These are phyloP conservation scores for Acanthurus leucopareius DNA, from an alignment of 2,797 vertebrate species.

Conservation along the genomic window DNA sequence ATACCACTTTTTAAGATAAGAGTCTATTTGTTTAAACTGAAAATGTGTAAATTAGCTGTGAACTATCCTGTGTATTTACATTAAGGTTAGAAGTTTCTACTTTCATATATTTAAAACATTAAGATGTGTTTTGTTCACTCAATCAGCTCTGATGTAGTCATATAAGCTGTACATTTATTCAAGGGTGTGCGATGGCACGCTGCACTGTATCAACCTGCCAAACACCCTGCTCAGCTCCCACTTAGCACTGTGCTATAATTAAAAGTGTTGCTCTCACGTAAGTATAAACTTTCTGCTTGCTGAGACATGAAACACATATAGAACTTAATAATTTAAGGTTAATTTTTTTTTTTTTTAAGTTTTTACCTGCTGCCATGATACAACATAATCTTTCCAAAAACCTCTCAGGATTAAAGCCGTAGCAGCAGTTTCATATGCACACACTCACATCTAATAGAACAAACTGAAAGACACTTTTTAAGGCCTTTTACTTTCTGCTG, in stretches of 20 bases:
- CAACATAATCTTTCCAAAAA: conserved; percentile 33
- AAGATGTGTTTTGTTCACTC: conserved; percentile 35
- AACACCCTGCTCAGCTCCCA: conserved; percentile 40
- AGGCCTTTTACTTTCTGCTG: too few species aligned
- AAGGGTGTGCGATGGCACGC: conserved; percentile 1
- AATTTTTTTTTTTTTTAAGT: neutral
- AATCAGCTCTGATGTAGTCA: conserved; percentile 18
- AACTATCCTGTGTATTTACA: conserved; percentile 53
- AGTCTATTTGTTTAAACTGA: conserved; percentile 57
- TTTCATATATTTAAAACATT: conserved; percentile 32
- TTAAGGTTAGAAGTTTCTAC: conserved; percentile 44
- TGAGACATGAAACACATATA: conserved; percentile 37
- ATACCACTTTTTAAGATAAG: conserved; percentile 9
- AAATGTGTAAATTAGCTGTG: conserved; percentile 60
- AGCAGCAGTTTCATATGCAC: conserved; percentile 48
- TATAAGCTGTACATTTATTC: neutral
- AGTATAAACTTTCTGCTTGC: conserved; percentile 39
- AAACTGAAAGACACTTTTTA: too few species aligned
- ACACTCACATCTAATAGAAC: conserved; percentile 1
- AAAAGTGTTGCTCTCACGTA: conserved; percentile 43
- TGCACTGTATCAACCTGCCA: neutral
- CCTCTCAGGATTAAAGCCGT: conserved; percentile 42
- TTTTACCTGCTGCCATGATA: too few species aligned
- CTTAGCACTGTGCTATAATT: conserved; percentile 48
- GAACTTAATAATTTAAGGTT: conserved; percentile 41